A percentile compares a stretch with the other conserved stretches of the same genome.
Evolutionary conservation across 2,888 invertebrate genomes (phyloP).

Genomic region (Ethmia dodecea): DNA sequence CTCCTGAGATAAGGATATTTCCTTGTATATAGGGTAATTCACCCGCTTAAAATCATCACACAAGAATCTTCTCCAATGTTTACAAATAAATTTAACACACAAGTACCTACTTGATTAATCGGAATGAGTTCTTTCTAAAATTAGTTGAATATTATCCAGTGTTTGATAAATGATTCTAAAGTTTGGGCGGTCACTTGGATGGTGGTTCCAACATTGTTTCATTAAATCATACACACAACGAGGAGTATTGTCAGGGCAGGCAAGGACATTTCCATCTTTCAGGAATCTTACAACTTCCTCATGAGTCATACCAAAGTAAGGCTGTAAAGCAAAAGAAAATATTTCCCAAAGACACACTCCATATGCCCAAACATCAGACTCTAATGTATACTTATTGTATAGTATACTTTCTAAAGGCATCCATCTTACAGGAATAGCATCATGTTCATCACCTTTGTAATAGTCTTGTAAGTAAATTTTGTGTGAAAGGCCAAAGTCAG

Average conservation of each 20-base stretch:
- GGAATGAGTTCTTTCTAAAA: constrained; percentile 64
- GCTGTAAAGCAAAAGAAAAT: constrained; percentile 96
- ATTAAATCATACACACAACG: constrained; percentile 92
- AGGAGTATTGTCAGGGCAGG: constrained; percentile 94
- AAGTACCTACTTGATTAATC: constrained; percentile 45
- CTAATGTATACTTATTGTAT: constrained; percentile 96
- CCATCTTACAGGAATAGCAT: constrained; percentile 98
- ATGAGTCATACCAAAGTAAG: constrained; percentile 98
- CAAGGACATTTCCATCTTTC: constrained; percentile 94
- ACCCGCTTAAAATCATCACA: no score
- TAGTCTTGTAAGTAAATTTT: constrained; percentile 97
- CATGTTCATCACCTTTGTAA: constrained; percentile 96
- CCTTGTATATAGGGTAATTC: no score
- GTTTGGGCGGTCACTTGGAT: constrained; percentile 90
- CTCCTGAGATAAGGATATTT: no score
- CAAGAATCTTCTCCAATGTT: no score
- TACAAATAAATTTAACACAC: constrained; percentile 1
- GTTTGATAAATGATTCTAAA: constrained; percentile 90
- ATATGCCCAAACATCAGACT: constrained; percentile 98
- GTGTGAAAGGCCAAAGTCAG: constrained; percentile 97
- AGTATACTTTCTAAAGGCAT: constrained; percentile 98
- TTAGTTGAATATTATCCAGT: constrained; percentile 81
- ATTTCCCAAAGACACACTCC: constrained; percentile 98
- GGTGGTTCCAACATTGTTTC: constrained; percentile 95
- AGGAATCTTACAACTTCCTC: constrained; percentile 97